Evolutionary conservation across 2,113 vertebrate species (phyloP).

Genomic region (Dinomys branickii): DNA sequence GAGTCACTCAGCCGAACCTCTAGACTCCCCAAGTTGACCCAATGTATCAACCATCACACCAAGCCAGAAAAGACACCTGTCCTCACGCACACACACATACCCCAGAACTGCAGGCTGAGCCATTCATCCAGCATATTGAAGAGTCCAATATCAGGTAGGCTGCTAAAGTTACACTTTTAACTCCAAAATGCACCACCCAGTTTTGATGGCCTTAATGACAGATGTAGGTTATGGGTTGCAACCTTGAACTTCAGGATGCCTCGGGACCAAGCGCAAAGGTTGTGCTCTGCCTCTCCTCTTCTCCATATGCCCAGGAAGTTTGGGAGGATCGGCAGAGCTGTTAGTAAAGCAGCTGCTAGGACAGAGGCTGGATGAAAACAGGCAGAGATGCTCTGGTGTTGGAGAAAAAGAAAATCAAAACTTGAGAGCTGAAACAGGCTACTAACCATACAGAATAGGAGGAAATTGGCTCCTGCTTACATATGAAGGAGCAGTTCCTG

Average conservation of each 20-base stretch:
- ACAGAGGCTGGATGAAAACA: neutral
- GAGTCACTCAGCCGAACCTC: too few relatives aligned
- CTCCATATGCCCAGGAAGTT: neutral
- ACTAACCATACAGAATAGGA: neutral
- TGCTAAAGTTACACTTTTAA: neutral
- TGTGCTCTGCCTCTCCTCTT: accelerated
- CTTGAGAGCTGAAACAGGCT: neutral
- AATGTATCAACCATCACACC: too few relatives aligned
- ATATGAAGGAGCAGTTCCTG: neutral
- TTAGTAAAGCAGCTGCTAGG: neutral
- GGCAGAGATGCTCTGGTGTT: neutral
- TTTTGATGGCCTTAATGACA: neutral
- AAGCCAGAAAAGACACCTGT: neutral
- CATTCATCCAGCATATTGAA: neutral
- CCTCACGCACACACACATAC: accelerated
- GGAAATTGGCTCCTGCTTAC: neutral
- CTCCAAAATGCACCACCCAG: neutral
- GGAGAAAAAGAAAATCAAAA: neutral
- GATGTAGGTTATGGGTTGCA: neutral
- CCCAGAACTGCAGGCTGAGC: too few relatives aligned
- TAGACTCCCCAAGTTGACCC: too few relatives aligned
- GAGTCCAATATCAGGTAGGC: neutral
- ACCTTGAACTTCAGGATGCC: neutral
- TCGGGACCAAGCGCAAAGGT: neutral
- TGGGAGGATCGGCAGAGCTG: neutral